Evolutionary conservation across 2,797 vertebrate genomes (phyloP).

Genomic region (Parambassis ranga): DNA sequence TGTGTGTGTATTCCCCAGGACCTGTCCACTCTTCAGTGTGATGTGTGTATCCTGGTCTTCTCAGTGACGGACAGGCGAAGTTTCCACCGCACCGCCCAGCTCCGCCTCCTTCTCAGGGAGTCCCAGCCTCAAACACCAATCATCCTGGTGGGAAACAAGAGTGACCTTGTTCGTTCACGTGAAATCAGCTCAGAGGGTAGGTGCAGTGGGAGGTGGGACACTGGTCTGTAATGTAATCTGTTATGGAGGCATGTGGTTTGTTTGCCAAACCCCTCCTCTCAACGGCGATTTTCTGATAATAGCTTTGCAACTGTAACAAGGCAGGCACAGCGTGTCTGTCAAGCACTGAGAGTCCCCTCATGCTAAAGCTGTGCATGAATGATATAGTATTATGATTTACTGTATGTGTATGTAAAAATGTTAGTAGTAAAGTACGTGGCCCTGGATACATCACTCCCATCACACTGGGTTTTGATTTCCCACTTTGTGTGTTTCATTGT

Average conservation of each 20-base stretch:
- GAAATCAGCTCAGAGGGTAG: constrained; percentile 89
- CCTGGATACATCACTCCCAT: too few species aligned
- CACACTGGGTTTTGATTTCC: too few species aligned
- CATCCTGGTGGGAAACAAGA: constrained; percentile 94
- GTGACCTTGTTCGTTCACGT: constrained; percentile 89
- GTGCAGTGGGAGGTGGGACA: constrained; percentile 20
- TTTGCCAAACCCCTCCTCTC: neutral
- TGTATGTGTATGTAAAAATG: too few species aligned
- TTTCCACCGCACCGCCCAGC: constrained; percentile 87
- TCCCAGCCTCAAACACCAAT: constrained; percentile 86
- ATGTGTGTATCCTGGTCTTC: constrained; percentile 91
- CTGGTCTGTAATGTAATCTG: neutral
- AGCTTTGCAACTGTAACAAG: neutral
- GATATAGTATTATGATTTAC: neutral
- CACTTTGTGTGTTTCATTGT: too few species aligned
- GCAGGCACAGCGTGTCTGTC: neutral
- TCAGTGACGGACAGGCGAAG: constrained; percentile 90
- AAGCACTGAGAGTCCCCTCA: neutral
- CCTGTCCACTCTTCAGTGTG: constrained; percentile 85
- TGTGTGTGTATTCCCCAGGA: constrained; percentile 74
- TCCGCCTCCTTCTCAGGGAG: constrained; percentile 86
- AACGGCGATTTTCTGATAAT: neutral
- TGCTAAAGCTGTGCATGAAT: neutral
- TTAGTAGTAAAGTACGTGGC: too few species aligned
- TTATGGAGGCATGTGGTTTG: neutral